phyloP scores from a whole-genome alignment of 2,888 invertebrate genomes.

The Chydorus sphaericus region DNA sequence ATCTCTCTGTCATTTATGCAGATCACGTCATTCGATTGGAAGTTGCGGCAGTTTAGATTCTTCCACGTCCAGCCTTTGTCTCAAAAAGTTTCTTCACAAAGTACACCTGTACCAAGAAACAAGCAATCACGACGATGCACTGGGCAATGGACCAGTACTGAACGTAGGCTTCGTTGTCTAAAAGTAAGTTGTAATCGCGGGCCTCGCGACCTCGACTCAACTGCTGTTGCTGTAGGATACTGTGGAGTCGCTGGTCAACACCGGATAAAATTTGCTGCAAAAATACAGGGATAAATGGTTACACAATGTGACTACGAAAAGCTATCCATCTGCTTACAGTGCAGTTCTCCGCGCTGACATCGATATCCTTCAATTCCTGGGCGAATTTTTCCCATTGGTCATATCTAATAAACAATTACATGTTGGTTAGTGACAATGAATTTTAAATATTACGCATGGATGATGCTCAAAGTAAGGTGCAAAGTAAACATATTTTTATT shows the following conservation, averaged over 20 bases:
- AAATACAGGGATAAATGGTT: slow-evolving; percentile 12
- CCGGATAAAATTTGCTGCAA: slow-evolving; percentile 53
- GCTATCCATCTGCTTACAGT: slow-evolving; percentile 45
- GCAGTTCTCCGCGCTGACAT: slow-evolving; percentile 78
- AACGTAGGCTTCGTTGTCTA: slow-evolving; percentile 74
- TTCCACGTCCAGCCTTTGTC: slow-evolving; percentile 35
- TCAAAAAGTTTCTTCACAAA: slow-evolving; percentile 82
- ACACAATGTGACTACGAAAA: slow-evolving; percentile 1
- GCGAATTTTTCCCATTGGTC: slow-evolving; percentile 87
- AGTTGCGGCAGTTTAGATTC: slow-evolving; percentile 1
- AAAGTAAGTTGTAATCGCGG: slow-evolving; percentile 61
- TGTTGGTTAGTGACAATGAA: neutral
- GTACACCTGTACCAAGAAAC: slow-evolving; percentile 66
- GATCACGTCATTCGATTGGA: too few relatives aligned
- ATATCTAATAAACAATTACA: slow-evolving; percentile 38
- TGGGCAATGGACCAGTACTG: slow-evolving; percentile 76
- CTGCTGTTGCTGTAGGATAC: slow-evolving; percentile 69
- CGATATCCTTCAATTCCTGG: slow-evolving; percentile 71
- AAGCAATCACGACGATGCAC: slow-evolving; percentile 62
- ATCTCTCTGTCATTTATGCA: too few relatives aligned
- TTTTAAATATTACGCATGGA: neutral
- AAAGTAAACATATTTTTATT: slow-evolving; percentile 17
- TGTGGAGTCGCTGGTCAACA: slow-evolving; percentile 70
- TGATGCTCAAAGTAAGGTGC: neutral
- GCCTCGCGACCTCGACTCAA: slow-evolving; percentile 63